phyloP scores from a whole-genome alignment of 2,113 vertebrate genomes.

The Perognathus longimembris region DNA sequence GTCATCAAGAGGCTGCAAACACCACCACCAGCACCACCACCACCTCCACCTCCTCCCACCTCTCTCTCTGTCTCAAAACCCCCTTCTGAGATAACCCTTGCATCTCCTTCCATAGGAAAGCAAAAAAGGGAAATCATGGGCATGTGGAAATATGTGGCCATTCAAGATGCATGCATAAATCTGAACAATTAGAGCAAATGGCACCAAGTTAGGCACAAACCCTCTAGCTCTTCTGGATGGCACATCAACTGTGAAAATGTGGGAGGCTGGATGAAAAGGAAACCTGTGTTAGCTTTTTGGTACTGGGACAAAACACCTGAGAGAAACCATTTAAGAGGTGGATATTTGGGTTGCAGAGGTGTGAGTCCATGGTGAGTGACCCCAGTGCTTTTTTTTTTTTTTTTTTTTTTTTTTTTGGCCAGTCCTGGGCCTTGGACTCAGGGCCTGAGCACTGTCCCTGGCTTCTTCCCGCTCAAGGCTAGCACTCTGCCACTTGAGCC shows the following conservation, averaged over 20 bases:
- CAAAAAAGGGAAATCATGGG: background rate
- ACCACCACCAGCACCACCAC: too few relatives aligned
- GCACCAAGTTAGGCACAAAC: conserved; percentile 25
- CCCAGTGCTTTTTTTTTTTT: too few relatives aligned
- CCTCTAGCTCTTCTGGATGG: background rate
- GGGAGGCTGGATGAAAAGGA: background rate
- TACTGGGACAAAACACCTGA: too few relatives aligned
- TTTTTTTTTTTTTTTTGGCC: too few relatives aligned
- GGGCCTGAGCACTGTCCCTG: too few relatives aligned
- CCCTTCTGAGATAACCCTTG: background rate
- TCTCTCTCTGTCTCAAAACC: too few relatives aligned
- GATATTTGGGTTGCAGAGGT: too few relatives aligned
- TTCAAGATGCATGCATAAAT: conserved; percentile 10
- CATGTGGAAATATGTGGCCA: conserved; percentile 26
- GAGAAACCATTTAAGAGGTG: too few relatives aligned
- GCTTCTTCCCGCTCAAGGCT: too few relatives aligned
- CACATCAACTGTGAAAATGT: background rate
- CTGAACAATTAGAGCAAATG: conserved; percentile 34
- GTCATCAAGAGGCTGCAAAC: background rate
- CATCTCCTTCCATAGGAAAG: background rate
- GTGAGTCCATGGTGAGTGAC: too few relatives aligned
- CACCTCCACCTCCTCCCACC: background rate
- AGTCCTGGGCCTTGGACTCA: too few relatives aligned
- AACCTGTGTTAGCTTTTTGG: background rate
- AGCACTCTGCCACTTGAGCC: too few relatives aligned